Base-by-base conservation (phyloP, 2,888 invertebrate genomes). In the Drosophila kambysellisi region DNA sequence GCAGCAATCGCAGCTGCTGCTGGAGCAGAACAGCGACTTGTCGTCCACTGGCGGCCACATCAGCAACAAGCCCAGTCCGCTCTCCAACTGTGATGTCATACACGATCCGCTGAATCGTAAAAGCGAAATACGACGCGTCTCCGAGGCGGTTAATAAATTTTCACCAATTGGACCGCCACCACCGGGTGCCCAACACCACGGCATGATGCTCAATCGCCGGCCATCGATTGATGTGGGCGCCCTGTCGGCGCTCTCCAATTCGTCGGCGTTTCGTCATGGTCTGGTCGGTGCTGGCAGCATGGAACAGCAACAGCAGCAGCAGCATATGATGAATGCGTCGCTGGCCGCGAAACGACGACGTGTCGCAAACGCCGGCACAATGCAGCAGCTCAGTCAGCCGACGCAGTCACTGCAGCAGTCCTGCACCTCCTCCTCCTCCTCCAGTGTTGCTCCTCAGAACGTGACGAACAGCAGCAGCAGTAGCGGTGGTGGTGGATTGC, bases 321-420 rank as follows among this genome's bases (percentile, higher is more conserved):
- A 79, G 77, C 81, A 79, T 67, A 46, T 81, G 64, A 46, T 86
- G 83, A 85, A 89, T 71, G 73, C 91, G 17, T 83, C 92, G 43
- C 61, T 92, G 74, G 94, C 94, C 25, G 94, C 94, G 74, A 95
- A 95, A 81, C 91, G 95, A 61, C 92, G 95, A 48, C 94, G 95
- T 79, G 94, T 95, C 32, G 20, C 43, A 20, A 94, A 91, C 2
- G 60, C 62, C 3, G 90, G 74, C 9, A 57, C 56, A 8, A 5
- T 76, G 32, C 57, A 77, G 68, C 84, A 80, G 54, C 64, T 87
- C 8, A 54, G 73, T 8, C 68, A 80, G 20, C 70, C 79, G 69
- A 74, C 82, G 75, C 67, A 82, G 64, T 39, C 81, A 67, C 66
- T 69, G 74, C 61, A 64, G 68, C 76, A 52, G 33, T 25, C 46